Base-by-base conservation (phyloP, 2,797 vertebrate species). In the Gallinago nigripennis region DNA sequence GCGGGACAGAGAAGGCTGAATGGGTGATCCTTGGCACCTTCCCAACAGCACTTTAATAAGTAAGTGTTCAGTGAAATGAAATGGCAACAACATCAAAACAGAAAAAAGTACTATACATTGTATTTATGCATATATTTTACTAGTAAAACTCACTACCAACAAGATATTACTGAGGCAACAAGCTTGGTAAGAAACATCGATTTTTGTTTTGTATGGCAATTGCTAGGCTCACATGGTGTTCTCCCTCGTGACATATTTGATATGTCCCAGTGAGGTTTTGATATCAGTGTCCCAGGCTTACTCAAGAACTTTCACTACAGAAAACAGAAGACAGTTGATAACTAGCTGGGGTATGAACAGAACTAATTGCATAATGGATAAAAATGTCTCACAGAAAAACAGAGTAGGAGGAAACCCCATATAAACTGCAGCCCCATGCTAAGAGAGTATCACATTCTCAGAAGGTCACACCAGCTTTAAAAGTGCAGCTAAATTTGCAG, bases 81-180 rank as follows among this genome's bases (percentile, higher is more conserved):
- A 95, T 91, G 94, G 93, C 77, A 95, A 95, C 70, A 76, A 80
- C 84, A 95, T 60, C 82, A 83, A 82, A 96, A 85, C 68, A 90
- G 91, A 94, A 96, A 96, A 70, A 95, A 87, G 53, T 94, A 95
- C 60, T 91, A 82, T 77, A 96, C 75, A 79, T 79, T 61, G 91
- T 79, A 86, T 81, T 87, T 94, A 87, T 93, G 86, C 48, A 82
- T 93, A 82, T 93, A 93, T 94, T 92, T 96, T 86, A 94, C 93
- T 92, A 92, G 54, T 68, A 93, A 95, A 96, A 95, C 84, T 96
- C 78, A 92, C 93, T 93, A 96, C 24, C 80, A 89, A 95, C 85
- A 96, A 93, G 80, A 66, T 88, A 96, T 80, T 91, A 92, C 82
- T 27, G 88, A 96, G 94, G 82, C 84, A 96, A 96, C 85, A 94